Percentiles rank a stretch among this genome's conserved stretches.
Conservation (phyloP, 1,140 invertebrate species). For the Liolophura sinensis region DNA sequence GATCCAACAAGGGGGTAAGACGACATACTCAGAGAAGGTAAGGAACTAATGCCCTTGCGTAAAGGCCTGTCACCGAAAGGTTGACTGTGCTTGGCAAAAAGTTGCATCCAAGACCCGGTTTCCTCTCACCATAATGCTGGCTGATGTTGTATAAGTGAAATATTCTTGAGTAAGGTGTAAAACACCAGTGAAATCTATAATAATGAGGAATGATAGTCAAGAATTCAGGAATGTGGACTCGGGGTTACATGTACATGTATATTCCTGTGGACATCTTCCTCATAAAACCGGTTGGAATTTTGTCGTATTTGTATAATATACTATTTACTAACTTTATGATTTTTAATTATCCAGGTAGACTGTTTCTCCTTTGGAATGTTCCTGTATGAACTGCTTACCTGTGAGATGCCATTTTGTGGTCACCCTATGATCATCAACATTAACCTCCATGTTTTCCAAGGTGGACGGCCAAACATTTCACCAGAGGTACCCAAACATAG, state of each 20-base stretch:
- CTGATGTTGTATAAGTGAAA: too few species aligned
- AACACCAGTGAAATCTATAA: too few species aligned
- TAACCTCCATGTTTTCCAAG: conserved; percentile 94
- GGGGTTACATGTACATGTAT: too few species aligned
- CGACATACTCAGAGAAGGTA: conserved; percentile 97
- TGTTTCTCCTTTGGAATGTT: conserved; percentile 99
- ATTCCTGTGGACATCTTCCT: too few species aligned
- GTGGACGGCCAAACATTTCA: conserved; percentile 84
- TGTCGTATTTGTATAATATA: neutral
- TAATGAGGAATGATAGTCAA: too few species aligned
- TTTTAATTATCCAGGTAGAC: conserved; percentile 73
- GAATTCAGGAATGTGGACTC: too few species aligned
- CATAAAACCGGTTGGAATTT: too few species aligned
- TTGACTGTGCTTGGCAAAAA: neutral
- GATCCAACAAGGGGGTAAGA: conserved; percentile 96
- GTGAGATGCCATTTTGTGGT: conserved; percentile 92
- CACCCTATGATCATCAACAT: conserved; percentile 65
- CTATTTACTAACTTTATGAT: neutral
- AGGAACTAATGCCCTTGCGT: neutral
- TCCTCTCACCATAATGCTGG: too few species aligned
- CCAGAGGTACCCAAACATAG: conserved; percentile 77
- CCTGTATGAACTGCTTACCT: conserved; percentile 91
- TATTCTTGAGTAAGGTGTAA: too few species aligned
- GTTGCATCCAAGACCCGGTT: neutral
- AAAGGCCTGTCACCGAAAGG: too few species aligned